A percentile compares a stretch with the other conserved stretches of the same genome.
Evolutionary conservation across 2,113 vertebrate genomes (phyloP).

Genomic region (Xerus inauris): DNA sequence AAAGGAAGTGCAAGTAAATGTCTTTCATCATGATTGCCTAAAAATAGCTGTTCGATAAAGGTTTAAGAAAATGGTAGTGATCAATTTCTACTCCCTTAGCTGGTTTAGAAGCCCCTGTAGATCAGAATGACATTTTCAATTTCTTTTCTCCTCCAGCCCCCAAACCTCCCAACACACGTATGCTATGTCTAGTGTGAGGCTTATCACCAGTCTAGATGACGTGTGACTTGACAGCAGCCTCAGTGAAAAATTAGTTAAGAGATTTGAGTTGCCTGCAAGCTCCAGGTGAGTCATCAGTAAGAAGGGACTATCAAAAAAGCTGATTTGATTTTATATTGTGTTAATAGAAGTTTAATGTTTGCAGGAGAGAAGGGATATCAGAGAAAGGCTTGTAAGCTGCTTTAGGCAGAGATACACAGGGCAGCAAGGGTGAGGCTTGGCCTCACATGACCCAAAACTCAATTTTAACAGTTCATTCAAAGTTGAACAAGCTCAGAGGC

Average conservation of each 20-base stretch:
- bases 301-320: constrained; percentile 19
- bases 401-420: not conserved
- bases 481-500: constrained; percentile 9
- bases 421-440: not conserved
- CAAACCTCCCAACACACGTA: not conserved
- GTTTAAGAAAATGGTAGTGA: not conserved
- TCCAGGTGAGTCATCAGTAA: constrained; percentile 40
- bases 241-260: constrained; percentile 50
- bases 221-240: not conserved
- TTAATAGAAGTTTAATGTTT: not conserved
- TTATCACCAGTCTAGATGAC: constrained; percentile 29
- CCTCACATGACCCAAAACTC: not conserved
- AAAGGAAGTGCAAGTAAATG: not conserved
- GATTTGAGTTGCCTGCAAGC: constrained; percentile 19
- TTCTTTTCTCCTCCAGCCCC: constrained; percentile 15
- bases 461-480: constrained; percentile 19
- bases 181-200: not conserved
- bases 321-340: constrained; percentile 35
- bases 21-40: not conserved
- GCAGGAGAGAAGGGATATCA: not conserved
- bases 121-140: constrained; percentile 34
- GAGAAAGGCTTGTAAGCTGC: constrained; percentile 6
- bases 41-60: not conserved
- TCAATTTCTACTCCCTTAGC: not conserved
- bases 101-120: constrained; percentile 13